phyloP scores from a whole-genome alignment of 2,113 vertebrate species.

The Xiphophorus hellerii region DNA sequence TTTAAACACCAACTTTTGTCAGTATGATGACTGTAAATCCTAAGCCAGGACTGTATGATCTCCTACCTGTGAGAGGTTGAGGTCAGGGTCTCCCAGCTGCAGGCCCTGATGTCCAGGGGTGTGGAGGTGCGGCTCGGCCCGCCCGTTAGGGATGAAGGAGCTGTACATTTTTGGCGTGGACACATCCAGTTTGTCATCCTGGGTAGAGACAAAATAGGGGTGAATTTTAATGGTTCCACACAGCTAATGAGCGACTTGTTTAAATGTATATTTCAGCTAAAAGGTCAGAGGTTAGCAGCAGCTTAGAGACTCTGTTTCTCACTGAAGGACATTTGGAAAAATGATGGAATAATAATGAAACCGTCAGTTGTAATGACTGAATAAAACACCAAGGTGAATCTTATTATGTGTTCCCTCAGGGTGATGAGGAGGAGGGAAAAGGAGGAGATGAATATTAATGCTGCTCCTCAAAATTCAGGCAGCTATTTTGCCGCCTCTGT shows the following conservation, averaged over 20 bases:
- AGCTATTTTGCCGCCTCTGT: neutral
- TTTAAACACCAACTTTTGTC: neutral
- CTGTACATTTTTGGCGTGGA: conserved; percentile 78
- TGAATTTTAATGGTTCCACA: neutral
- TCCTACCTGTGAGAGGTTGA: conserved; percentile 66
- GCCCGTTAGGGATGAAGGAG: conserved; percentile 78
- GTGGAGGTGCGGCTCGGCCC: conserved; percentile 18
- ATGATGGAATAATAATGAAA: conserved; percentile 13
- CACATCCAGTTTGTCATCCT: conserved; percentile 74
- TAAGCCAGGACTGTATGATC: neutral
- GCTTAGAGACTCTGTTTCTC: conserved; percentile 4
- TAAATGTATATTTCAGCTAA: conserved; percentile 1
- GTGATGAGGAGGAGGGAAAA: neutral
- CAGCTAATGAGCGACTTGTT: conserved; percentile 2
- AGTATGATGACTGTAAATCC: neutral
- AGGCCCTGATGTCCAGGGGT: conserved; percentile 16
- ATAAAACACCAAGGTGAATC: conserved; percentile 30
- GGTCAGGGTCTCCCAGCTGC: conserved; percentile 49
- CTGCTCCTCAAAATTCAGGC: conserved; percentile 20
- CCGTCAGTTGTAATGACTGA: conserved; percentile 6
- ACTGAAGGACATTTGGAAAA: conserved; percentile 28
- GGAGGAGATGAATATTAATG: conserved; percentile 20
- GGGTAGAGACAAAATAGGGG: neutral
- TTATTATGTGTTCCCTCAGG: neutral
- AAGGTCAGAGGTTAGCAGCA: conserved; percentile 23